These are phyloP conservation scores for Pterocles gutturalis DNA, from an alignment of 2,113 vertebrate species.

Conservation along the genomic window DNA sequence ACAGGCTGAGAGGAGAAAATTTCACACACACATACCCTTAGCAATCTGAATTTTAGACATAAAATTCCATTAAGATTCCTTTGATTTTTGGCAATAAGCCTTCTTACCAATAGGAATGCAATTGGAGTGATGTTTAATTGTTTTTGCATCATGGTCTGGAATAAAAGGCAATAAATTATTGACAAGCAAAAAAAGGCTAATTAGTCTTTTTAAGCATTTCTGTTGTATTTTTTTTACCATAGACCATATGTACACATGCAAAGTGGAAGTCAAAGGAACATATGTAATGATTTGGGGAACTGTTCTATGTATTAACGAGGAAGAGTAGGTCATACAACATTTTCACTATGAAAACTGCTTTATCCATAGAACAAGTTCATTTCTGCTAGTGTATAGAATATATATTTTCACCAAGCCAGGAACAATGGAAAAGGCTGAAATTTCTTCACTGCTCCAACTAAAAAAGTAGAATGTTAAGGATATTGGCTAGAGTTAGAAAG, in stretches of 20 bases:
- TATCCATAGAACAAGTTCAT: background rate
- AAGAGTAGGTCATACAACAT: background rate
- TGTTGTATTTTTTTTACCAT: background rate
- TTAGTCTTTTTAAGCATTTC: background rate
- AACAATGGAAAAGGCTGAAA: background rate
- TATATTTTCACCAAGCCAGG: background rate
- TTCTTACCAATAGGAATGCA: background rate
- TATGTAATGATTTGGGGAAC: background rate
- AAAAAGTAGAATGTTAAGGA: background rate
- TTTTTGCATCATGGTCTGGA: background rate
- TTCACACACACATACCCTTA: fast-evolving
- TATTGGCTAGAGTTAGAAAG: background rate
- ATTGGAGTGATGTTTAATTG: background rate
- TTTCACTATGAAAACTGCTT: background rate
- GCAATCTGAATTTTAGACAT: background rate
- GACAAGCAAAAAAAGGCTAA: background rate
- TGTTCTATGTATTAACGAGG: background rate
- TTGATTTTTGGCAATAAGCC: background rate
- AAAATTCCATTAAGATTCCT: background rate
- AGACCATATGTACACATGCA: background rate
- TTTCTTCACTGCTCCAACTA: background rate
- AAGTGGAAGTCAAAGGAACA: background rate
- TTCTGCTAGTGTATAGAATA: background rate
- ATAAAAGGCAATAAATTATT: background rate
- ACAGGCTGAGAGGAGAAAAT: background rate